These are phyloP conservation scores for Anoplolepis gracilipes DNA, from an alignment of 1,140 invertebrate species.

Conservation along the genomic window DNA sequence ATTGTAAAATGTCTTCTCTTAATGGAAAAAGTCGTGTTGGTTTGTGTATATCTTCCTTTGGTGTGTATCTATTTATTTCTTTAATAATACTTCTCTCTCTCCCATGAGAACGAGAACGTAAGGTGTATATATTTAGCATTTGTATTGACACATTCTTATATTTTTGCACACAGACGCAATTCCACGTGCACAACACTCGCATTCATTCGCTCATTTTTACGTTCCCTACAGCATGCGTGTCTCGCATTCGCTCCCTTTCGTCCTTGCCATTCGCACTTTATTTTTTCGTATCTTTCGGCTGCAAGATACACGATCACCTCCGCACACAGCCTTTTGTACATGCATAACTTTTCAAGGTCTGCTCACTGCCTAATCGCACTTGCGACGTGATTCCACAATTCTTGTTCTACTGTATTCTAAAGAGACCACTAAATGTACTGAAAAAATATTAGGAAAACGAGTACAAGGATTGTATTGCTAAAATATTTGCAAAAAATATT, in stretches of 20 bases:
- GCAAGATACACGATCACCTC: constrained; percentile 75
- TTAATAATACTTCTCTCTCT: constrained; percentile 64
- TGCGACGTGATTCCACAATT: constrained; percentile 56
- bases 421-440: not conserved
- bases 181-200: constrained; percentile 29
- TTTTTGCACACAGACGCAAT: not conserved
- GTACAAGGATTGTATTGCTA: constrained; percentile 8
- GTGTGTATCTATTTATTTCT: constrained; percentile 71
- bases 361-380: constrained; percentile 36
- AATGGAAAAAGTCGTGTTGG: constrained; percentile 80
- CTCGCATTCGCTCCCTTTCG: constrained; percentile 41
- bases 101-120: constrained; percentile 25
- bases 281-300: constrained; percentile 65
- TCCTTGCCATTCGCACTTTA: constrained; percentile 18
- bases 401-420: not conserved
- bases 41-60: constrained; percentile 70
- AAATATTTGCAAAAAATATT: no score
- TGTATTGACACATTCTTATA: not conserved
- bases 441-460: constrained; percentile 19
- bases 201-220: constrained; percentile 56
- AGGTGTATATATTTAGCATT: not conserved
- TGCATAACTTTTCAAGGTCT: constrained; percentile 46
- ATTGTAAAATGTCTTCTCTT: constrained; percentile 83
- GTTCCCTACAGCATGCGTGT: constrained; percentile 33
- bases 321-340: constrained; percentile 70